Evolutionary conservation across 2,888 invertebrate species (phyloP).

Genomic region (Tiphia femorata): DNA sequence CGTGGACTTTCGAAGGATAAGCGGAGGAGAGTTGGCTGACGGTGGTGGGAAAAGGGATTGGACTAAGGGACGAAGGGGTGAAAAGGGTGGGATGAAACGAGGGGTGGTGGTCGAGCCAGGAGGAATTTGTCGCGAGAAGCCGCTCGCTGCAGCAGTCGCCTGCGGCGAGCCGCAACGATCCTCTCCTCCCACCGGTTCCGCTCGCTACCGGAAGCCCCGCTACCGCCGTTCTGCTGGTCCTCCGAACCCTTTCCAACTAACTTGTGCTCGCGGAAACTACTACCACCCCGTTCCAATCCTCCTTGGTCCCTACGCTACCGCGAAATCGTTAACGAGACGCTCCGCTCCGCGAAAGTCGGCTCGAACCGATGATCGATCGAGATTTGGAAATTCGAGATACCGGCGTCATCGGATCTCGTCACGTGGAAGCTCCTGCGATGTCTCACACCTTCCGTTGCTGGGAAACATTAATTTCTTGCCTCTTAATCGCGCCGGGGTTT

Average conservation of each 20-base stretch:
- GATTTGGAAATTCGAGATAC: no score
- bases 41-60: constrained; percentile 13
- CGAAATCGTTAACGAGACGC: constrained; percentile 42
- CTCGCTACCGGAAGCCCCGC: constrained; percentile 26
- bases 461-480: no score
- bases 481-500: no score
- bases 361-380: constrained; percentile 7
- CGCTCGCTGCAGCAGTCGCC: constrained; percentile 62
- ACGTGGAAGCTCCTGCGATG: no score
- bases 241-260: constrained; percentile 42
- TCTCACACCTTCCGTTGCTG: no score
- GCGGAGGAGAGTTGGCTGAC: constrained; percentile 12
- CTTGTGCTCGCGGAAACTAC: constrained; percentile 38
- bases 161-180: constrained; percentile 61
- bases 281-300: constrained; percentile 30
- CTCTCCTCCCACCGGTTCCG: constrained; percentile 47
- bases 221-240: constrained; percentile 23
- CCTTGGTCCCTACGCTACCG: no score
- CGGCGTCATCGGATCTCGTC: no score
- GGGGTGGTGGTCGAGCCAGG: constrained; percentile 25
- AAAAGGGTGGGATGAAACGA: constrained; percentile 33
- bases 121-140: constrained; percentile 53
- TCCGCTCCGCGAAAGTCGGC: constrained; percentile 20
- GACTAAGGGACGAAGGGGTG: background rate
- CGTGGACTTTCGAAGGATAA: no score